Conservation (phyloP, 2,113 vertebrate genomes). For the Hymenochirus boettgeri region DNA sequence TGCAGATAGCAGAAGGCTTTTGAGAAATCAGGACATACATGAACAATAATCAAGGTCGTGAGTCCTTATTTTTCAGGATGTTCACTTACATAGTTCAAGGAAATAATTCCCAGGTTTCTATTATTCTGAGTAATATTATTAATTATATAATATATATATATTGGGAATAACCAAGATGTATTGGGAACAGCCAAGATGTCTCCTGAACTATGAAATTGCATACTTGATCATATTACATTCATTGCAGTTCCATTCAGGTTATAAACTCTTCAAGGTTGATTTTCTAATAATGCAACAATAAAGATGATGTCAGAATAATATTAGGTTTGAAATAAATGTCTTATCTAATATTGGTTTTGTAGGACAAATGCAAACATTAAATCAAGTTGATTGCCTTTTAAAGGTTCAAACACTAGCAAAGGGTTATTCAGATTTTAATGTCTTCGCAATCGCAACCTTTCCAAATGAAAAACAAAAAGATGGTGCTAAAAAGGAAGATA, state of each 20-base stretch:
- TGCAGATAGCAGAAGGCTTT: too few relatives aligned
- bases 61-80: background rate
- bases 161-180: too few relatives aligned
- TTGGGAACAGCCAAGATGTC: conserved; percentile 7
- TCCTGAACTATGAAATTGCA: conserved; percentile 13
- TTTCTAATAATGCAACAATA: conserved; percentile 19
- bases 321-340: conserved; percentile 31
- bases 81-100: conserved; percentile 14
- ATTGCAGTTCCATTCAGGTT: conserved; percentile 15
- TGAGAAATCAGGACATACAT: background rate
- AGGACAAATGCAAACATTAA: conserved; percentile 26
- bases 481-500: too few relatives aligned
- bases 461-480: conserved; percentile 14
- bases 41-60: conserved; percentile 9
- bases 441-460: conserved; percentile 35
- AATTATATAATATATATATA: conserved; percentile 31
- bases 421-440: conserved; percentile 22
- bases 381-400: conserved; percentile 26
- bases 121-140: conserved; percentile 11
- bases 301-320: conserved; percentile 36
- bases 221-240: conserved; percentile 12
- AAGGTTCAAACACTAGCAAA: conserved; percentile 1
- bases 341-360: conserved; percentile 25
- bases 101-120: conserved; percentile 3
- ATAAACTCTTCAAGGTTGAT: conserved; percentile 15